Evolutionary conservation across 2,113 vertebrate genomes (phyloP), one percentile per base, ranked within the genome.

Genomic region (Aix galericulata): DNA sequence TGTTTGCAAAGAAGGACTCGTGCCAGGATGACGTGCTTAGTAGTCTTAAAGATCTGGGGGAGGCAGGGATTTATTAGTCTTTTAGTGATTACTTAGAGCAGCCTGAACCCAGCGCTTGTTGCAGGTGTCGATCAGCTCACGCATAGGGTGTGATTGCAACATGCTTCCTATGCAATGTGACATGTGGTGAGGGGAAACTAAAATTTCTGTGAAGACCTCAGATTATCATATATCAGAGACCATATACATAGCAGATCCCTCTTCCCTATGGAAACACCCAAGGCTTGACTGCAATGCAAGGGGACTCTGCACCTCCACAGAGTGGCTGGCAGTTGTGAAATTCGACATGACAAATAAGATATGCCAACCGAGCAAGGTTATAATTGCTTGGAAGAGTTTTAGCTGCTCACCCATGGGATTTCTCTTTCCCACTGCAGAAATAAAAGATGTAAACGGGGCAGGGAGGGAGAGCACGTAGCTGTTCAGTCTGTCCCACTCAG

Each of bases 131-230:
- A 32, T 20, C 11, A 69, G 12, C 29, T n/a, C 6, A 3, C 38
- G 13, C 0, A 10, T 59, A 46, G 38, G 15, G 2, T 50, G 17
- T 14, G 22, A 29, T 52, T 29, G 17, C 34, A 29, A 14, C 3
- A 3, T 3, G 1, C 20, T 27, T 64, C 23, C 31, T 82, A 9
- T 34, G 50, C 27, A 32, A 5, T 0, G 1, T 4, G 17, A 8
- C 2, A 2, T 32, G 16, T 17, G 9, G 31, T 31, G 67, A 75
- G 55, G 13, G 2, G 8, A 29, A 82, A 27, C 44, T 83, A 63
- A 44, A 63, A 46, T 59, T 63, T 42, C 13, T 40, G 11, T 17
- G 40, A 79, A 42, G 44, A 23, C 17, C 26, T 71, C 22, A 14
- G 32, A 4, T 12, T 36, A 8, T 22, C 18, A 2, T 38, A 11